These are phyloP conservation scores for Brachionus koreanus DNA, from an alignment of 1,140 invertebrate species.

Conservation along the genomic window DNA sequence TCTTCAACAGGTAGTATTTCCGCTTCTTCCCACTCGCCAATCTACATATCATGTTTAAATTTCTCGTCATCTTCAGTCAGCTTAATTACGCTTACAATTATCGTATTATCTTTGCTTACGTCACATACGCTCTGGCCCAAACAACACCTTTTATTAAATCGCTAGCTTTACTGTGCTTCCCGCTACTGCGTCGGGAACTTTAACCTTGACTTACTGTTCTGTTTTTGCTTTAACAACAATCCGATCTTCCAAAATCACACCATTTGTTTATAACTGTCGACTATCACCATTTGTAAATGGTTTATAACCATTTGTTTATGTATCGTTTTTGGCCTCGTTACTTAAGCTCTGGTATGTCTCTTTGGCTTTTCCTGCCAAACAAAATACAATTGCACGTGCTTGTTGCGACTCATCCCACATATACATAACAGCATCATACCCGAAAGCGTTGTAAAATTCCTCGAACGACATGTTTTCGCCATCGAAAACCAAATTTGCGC, in stretches of 20 bases:
- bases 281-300: too few species aligned
- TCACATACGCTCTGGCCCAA: neutral
- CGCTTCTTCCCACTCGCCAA: neutral
- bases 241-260: too few species aligned
- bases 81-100: neutral
- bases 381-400: neutral
- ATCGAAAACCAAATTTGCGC: neutral
- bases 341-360: neutral
- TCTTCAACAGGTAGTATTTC: neutral
- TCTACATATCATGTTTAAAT: neutral
- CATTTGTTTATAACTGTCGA: too few species aligned
- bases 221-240: neutral
- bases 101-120: neutral
- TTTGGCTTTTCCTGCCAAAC: neutral
- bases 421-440: neutral
- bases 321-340: neutral
- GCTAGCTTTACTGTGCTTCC: neutral
- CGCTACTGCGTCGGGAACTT: neutral
- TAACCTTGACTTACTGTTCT: neutral
- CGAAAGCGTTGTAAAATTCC: neutral
- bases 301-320: too few species aligned
- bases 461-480: neutral
- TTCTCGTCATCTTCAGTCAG: neutral
- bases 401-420: neutral
- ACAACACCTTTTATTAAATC: neutral